Base-by-base conservation (phyloP, 2,797 vertebrate genomes). In the Danio albolineatus region DNA sequence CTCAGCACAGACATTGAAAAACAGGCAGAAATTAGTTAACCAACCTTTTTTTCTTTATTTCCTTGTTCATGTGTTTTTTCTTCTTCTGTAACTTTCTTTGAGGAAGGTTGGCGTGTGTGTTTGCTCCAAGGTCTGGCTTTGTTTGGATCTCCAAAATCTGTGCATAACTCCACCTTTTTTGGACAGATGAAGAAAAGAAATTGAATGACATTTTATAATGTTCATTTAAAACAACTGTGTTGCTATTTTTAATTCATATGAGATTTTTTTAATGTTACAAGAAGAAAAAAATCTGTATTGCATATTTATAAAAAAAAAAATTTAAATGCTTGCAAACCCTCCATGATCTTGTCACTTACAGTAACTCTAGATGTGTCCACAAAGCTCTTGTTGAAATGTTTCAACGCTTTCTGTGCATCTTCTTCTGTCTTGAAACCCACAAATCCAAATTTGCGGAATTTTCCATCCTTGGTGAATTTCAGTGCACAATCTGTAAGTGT, bases 381-480 rank as follows among this genome's bases (percentile, higher is more conserved):
- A 85, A 96, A 99, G 85, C 95, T 98, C 84, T 82, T 96, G 89
- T 99, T 89, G 87, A 98, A 97, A 64, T 98, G 96, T 46, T 85
- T 92, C 86, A 95, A 87, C 0, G 97, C 97, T 0, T 43, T 65
- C 0, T 88, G 90, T 7, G 97, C 96, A 6, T 97, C 96, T 0
- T 94, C 95, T 80, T 98, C 96, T 0, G 91, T 86, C 85, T 88
- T 96, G 88, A 97, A 99, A n/a, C 98, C 98, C 1, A 99, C 96
- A 57, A 99, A 99, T 28, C 96, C 98, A 1, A 99, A 99, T 71
- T 98, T 98, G 1, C 97, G 92, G 86, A 99, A 99, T 85, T 94
- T 97, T 2, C 97, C 97, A 0, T 97, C 95, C 82, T 96, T 97
- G 62, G 97, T 98, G 82, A 96, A 98, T 91, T 98, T 98, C 10